Conservation (phyloP, 1,140 invertebrate species). For the Lasaia peninsularis region DNA sequence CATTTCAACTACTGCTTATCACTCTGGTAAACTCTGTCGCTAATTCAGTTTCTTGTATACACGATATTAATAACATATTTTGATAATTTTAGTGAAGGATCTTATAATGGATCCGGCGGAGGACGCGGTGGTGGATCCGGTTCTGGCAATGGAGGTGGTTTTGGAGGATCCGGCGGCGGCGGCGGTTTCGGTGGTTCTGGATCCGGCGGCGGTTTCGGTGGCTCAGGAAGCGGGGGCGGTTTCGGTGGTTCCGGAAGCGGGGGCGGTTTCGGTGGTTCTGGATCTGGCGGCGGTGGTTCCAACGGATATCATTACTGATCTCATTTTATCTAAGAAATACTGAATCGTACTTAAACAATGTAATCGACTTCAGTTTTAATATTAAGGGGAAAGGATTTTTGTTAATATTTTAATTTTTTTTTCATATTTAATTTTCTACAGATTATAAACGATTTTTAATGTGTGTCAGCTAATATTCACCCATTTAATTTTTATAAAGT, state of each 20-base stretch:
- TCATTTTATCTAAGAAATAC: conserved; percentile 19
- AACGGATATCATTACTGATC: conserved; percentile 57
- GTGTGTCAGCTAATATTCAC: too few relatives aligned
- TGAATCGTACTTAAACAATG: conserved; percentile 22
- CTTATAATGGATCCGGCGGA: conserved; percentile 35
- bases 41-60: too few relatives aligned
- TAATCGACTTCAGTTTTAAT: not conserved
- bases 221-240: conserved; percentile 18
- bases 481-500: too few relatives aligned
- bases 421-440: too few relatives aligned
- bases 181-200: conserved; percentile 12
- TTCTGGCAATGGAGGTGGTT: conserved; percentile 17
- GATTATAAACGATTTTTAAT: too few relatives aligned
- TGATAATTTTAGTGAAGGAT: conserved; percentile 31
- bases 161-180: conserved; percentile 21
- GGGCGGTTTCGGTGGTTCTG: conserved; percentile 21
- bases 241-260: conserved; percentile 14
- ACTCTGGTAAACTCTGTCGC: too few relatives aligned
- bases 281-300: conserved; percentile 33
- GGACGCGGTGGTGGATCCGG: conserved; percentile 3
- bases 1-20: too few relatives aligned
- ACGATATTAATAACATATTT: too few relatives aligned
- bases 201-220: conserved; percentile 15
- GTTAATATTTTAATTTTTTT: too few relatives aligned
- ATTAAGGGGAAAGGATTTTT: too few relatives aligned